Evolutionary conservation across 1,140 invertebrate species (phyloP).

Genomic region (Anastrepha obliqua): DNA sequence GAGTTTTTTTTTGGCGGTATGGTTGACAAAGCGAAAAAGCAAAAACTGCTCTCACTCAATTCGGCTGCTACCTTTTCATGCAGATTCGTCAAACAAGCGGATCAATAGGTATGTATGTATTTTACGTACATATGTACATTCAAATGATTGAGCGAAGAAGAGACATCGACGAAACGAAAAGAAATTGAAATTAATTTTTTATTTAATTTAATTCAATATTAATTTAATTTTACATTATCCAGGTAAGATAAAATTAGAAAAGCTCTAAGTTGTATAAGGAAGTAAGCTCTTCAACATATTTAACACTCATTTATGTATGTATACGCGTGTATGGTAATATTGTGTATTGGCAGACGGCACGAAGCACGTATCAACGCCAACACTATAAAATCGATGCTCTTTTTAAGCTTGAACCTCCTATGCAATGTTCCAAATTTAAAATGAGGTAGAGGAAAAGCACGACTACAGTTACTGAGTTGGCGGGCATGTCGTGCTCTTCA

Average conservation of each 20-base stretch:
- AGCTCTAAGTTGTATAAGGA: no score
- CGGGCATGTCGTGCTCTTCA: conserved; percentile 29
- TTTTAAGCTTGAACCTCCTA: neutral
- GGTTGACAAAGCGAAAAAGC: neutral
- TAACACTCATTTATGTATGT: no score
- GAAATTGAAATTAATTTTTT: no score
- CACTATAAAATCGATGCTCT: neutral
- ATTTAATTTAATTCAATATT: neutral
- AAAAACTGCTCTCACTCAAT: conserved; percentile 28
- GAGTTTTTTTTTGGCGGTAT: neutral
- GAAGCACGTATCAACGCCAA: neutral
- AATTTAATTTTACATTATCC: neutral
- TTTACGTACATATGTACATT: neutral
- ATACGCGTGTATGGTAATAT: no score
- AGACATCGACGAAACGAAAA: no score
- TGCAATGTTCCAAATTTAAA: neutral
- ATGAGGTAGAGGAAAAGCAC: neutral
- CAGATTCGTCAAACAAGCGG: neutral
- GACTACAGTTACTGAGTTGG: neutral
- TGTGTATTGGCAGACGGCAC: neutral
- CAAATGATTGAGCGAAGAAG: no score
- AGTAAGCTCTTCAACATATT: no score
- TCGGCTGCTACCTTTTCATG: neutral
- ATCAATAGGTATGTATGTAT: neutral
- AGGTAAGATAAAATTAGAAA: no score